A percentile compares a stretch with the other conserved stretches of the same genome.
phyloP scores from a whole-genome alignment of 2,113 vertebrate species.

The Nothoprocta perdicaria region DNA sequence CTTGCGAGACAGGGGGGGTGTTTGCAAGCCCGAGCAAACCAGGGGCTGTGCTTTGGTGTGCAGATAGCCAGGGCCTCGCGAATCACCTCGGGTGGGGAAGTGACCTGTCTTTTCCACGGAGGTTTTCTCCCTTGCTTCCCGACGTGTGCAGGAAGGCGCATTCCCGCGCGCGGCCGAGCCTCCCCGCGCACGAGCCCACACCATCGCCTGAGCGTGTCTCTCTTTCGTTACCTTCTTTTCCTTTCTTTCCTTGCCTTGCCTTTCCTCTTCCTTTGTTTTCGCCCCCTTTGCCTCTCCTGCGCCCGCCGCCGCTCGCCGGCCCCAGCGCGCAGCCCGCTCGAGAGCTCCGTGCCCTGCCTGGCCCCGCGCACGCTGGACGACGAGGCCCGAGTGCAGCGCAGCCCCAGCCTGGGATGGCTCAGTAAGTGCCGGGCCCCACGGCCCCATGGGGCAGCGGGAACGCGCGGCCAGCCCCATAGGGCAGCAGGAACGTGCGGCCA shows the following conservation, averaged over 20 bases:
- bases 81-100: neutral
- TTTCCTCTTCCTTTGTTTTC: constrained; percentile 62
- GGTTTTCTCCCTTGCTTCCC: too few species aligned
- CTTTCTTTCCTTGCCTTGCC: neutral
- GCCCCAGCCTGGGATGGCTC: constrained; percentile 95
- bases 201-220: constrained; percentile 68
- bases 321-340: constrained; percentile 92
- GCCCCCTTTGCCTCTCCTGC: constrained; percentile 65
- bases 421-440: constrained; percentile 84
- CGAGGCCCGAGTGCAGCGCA: constrained; percentile 85
- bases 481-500: neutral
- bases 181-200: constrained; percentile 56
- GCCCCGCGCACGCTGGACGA: constrained; percentile 87
- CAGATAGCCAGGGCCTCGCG: neutral
- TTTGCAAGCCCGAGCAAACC: neutral
- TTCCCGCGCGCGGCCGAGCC: neutral
- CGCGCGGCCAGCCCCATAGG: too few species aligned
- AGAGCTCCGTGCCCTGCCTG: constrained; percentile 93
- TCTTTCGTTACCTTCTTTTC: neutral
- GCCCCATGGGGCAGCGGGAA: neutral
- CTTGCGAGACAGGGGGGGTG: fast-evolving
- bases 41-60: neutral
- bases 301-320: constrained; percentile 71
- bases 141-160: neutral
- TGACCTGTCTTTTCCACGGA: neutral